A percentile compares a stretch with the other conserved stretches of the same genome.
These are phyloP conservation scores for Andrena camellia DNA, from an alignment of 2,888 invertebrate genomes.

Conservation along the genomic window DNA sequence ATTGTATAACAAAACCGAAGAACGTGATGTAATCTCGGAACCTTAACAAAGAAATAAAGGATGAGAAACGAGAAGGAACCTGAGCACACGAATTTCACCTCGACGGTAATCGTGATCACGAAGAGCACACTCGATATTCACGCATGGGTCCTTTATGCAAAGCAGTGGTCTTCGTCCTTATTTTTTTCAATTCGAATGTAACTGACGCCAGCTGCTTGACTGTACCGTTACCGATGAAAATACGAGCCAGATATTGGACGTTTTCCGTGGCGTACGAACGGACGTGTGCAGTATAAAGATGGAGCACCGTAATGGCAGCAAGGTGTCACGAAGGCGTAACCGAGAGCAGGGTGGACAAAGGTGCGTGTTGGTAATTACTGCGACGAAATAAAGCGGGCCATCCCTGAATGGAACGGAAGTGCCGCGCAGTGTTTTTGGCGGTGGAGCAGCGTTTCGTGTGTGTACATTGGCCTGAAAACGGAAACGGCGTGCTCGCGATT, in stretches of 20 bases:
- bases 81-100: too few species aligned
- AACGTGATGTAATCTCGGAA: too few species aligned
- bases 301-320: not conserved
- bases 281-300: constrained; percentile 19
- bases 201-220: constrained; percentile 3
- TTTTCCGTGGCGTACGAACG: constrained; percentile 4
- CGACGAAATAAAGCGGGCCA: constrained; percentile 63
- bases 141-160: too few species aligned
- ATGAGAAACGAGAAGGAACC: too few species aligned
- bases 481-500: constrained; percentile 67
- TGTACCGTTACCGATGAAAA: constrained; percentile 15
- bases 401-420: constrained; percentile 69
- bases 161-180: too few species aligned
- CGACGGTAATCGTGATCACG: too few species aligned
- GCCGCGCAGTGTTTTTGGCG: constrained; percentile 49
- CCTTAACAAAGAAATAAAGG: too few species aligned
- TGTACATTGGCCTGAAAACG: constrained; percentile 57
- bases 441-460: constrained; percentile 47
- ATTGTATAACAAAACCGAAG: not conserved
- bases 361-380: constrained; percentile 76
- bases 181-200: not conserved
- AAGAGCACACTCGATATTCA: too few species aligned
- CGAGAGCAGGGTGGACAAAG: constrained; percentile 44
- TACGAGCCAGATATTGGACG: constrained; percentile 6
- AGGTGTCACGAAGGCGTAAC: constrained; percentile 32